Percentiles rank a stretch among this genome's conserved stretches.
Evolutionary conservation across 1,140 invertebrate species (phyloP).

Genomic region (Teleopsis dalmanni): DNA sequence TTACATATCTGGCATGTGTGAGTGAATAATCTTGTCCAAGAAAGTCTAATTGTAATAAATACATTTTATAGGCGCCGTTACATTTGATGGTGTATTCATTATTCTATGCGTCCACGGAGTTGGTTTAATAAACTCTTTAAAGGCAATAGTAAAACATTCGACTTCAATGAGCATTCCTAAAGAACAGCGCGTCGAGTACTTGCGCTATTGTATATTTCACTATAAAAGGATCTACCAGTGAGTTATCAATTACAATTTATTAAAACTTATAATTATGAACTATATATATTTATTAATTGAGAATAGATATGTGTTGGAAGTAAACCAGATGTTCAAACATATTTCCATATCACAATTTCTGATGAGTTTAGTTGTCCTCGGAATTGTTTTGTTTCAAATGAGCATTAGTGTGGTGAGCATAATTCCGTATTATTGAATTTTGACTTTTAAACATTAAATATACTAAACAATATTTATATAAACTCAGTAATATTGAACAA

Average conservation of each 20-base stretch:
- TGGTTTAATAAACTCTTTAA: constrained; percentile 25
- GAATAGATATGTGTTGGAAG: constrained; percentile 13
- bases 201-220: constrained; percentile 32
- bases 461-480: no score
- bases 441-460: not conserved
- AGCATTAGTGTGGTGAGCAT: constrained; percentile 26
- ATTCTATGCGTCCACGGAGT: constrained; percentile 30
- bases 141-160: constrained; percentile 22
- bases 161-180: constrained; percentile 24
- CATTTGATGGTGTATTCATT: constrained; percentile 36
- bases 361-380: constrained; percentile 28
- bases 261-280: not conserved
- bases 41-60: not conserved
- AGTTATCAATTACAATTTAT: constrained; percentile 1
- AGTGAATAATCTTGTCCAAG: not conserved
- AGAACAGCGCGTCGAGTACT: constrained; percentile 24
- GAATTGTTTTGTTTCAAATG: constrained; percentile 32
- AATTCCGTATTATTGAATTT: not conserved
- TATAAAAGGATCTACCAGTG: constrained; percentile 26
- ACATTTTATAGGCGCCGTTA: constrained; percentile 20
- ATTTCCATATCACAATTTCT: constrained; percentile 30
- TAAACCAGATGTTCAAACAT: constrained; percentile 27
- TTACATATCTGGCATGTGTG: constrained; percentile 33
- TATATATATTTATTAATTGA: constrained; percentile 6
- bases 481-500: no score